These are phyloP conservation scores for Leptobrachium ailaonicum DNA, from an alignment of 2,113 vertebrate genomes.

Conservation along the genomic window DNA sequence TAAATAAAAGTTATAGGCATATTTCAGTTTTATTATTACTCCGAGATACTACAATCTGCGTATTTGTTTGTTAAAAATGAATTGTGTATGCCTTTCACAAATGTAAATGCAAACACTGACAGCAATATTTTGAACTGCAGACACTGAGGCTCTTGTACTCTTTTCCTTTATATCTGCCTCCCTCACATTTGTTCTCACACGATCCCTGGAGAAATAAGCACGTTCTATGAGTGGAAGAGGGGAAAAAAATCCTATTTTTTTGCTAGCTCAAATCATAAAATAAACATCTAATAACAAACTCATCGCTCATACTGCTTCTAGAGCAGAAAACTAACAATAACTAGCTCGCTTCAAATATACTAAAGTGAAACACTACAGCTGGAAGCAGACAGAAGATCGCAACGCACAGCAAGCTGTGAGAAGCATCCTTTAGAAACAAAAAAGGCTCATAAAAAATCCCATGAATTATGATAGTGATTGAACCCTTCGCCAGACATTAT, in stretches of 20 bases:
- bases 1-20: no score
- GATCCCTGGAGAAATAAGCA: background rate
- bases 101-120: no score
- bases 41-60: no score
- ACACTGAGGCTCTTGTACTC: no score
- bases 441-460: background rate
- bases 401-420: background rate
- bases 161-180: background rate
- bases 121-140: no score
- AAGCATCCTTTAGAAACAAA: background rate
- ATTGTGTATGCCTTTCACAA: no score
- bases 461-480: background rate
- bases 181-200: background rate
- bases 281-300: slow-evolving; percentile 6
- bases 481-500: background rate
- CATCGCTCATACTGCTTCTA: background rate
- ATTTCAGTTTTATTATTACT: no score
- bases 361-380: background rate
- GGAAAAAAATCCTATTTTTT: slow-evolving; percentile 1
- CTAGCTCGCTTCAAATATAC: background rate
- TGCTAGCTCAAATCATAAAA: slow-evolving; percentile 1
- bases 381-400: background rate
- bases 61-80: no score
- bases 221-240: background rate
- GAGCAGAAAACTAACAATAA: background rate